Conservation (phyloP, 2,888 invertebrate genomes). For the Caenorhabditis drosophilae region DNA sequence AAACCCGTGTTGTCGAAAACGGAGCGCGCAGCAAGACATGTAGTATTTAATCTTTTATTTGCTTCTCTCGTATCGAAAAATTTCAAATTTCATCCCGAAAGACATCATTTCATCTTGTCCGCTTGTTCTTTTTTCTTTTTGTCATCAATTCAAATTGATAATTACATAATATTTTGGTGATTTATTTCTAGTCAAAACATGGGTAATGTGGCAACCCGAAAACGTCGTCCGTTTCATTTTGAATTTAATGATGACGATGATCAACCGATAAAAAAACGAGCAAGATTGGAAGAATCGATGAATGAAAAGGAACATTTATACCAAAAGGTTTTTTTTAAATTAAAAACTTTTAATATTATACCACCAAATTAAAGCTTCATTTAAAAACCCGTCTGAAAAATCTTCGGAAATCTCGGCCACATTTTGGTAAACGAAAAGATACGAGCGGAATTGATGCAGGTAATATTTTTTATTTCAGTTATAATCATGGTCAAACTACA, state of each 20-base stretch:
- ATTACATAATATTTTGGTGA: constrained; percentile 10
- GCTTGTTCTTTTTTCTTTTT: constrained; percentile 9
- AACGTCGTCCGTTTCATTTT: constrained; percentile 14
- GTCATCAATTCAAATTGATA: constrained; percentile 17
- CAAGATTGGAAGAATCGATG: constrained; percentile 7
- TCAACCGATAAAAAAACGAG: constrained; percentile 18
- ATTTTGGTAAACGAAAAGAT: background rate
- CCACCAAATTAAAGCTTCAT: too few relatives aligned
- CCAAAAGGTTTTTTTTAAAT: too few relatives aligned
- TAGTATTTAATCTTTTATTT: background rate
- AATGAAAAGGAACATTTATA: constrained; percentile 18
- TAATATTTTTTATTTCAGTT: background rate
- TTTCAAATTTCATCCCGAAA: background rate
- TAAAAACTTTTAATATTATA: too few relatives aligned
- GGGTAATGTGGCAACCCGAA: constrained; percentile 35
- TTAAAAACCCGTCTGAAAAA: background rate
- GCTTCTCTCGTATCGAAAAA: background rate
- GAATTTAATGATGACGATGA: constrained; percentile 10
- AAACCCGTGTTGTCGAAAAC: too few relatives aligned
- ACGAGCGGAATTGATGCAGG: background rate
- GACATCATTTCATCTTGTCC: background rate
- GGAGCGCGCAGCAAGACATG: too few relatives aligned
- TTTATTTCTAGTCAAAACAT: constrained; percentile 6
- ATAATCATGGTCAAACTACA: too few relatives aligned
- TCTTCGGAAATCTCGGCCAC: background rate